Percentiles rank a stretch among this genome's conserved stretches.
Conservation (phyloP, 2,797 vertebrate genomes). For the Sebastes umbrosus region DNA sequence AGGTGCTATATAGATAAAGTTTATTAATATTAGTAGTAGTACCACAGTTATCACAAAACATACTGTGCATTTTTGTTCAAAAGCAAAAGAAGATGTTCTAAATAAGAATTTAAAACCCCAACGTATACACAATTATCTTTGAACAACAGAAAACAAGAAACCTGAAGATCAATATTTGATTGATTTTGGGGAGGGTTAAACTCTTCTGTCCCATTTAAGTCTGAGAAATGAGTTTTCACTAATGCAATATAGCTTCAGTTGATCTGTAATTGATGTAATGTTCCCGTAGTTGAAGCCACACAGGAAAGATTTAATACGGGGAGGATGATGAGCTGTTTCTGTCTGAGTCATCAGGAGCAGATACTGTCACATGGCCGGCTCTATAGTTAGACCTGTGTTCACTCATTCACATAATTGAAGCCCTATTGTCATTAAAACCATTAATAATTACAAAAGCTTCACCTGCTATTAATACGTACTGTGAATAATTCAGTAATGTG, state of each 20-base stretch:
- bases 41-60: no score
- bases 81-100: no score
- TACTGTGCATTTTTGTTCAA: no score
- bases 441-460: background rate
- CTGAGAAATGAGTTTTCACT: background rate
- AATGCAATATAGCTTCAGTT: background rate
- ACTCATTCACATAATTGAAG: slow-evolving; percentile 24
- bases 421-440: slow-evolving; percentile 3
- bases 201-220: background rate
- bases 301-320: background rate
- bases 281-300: background rate
- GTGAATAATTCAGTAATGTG: slow-evolving; percentile 1
- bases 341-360: slow-evolving; percentile 50
- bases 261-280: background rate
- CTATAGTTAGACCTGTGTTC: slow-evolving; percentile 48
- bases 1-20: no score
- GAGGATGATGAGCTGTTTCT: background rate
- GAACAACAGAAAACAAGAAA: no score
- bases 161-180: no score
- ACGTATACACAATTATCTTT: no score
- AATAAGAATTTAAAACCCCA: no score
- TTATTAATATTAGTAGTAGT: no score
- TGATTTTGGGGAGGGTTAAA: no score
- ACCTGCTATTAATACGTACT: background rate
- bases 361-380: slow-evolving; percentile 40